phyloP scores from a whole-genome alignment of 2,888 invertebrate genomes.

The Gonocerus acuteangulatus region DNA sequence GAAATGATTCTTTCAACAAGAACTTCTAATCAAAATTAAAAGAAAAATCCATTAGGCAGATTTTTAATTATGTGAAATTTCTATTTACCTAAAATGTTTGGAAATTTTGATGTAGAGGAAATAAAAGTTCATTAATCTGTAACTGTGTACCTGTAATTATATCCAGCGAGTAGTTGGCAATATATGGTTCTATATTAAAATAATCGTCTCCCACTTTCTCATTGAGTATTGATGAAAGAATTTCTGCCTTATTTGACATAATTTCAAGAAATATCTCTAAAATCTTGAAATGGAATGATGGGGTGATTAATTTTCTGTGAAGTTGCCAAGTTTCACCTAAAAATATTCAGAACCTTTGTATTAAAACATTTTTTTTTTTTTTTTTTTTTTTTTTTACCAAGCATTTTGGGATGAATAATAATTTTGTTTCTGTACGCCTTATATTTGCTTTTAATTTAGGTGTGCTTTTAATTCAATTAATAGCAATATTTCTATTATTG shows the following conservation, averaged over 20 bases:
- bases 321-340: slow-evolving; percentile 12
- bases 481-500: no score
- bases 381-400: not conserved
- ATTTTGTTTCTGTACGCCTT: no score
- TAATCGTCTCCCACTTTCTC: slow-evolving; percentile 4
- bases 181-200: slow-evolving; percentile 16
- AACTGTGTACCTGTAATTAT: slow-evolving; percentile 15
- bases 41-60: no score
- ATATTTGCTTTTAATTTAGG: no score
- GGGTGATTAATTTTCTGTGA: slow-evolving; percentile 13
- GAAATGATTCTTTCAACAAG: no score
- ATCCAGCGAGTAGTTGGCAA: slow-evolving; percentile 12
- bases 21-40: no score
- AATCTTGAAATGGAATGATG: slow-evolving; percentile 22
- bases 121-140: no score
- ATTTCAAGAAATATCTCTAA: slow-evolving; percentile 13
- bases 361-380: not conserved
- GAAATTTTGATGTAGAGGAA: not conserved
- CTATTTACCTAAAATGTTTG: not conserved
- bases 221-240: slow-evolving; percentile 5
- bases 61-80: no score
- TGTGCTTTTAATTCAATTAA: no score
- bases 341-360: not conserved
- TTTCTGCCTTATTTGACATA: slow-evolving; percentile 5
- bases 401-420: no score